Conservation (phyloP, 2,797 vertebrate genomes). For the Etheostoma nigrum region DNA sequence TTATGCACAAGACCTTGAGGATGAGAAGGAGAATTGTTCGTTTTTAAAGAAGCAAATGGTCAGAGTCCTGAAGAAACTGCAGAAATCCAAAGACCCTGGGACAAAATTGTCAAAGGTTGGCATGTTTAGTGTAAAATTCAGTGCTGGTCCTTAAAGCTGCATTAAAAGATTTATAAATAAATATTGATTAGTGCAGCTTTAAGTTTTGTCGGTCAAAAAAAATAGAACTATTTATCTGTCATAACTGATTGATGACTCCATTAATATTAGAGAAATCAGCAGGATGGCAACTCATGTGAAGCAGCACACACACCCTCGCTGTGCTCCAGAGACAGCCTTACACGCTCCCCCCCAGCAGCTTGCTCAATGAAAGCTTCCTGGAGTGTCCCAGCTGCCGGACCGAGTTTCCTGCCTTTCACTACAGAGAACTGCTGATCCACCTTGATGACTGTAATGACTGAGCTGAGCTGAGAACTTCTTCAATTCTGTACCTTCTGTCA, state of each 20-base stretch:
- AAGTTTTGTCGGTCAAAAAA: slow-evolving; percentile 2
- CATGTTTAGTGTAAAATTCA: slow-evolving; percentile 40
- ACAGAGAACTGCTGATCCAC: slow-evolving; percentile 88
- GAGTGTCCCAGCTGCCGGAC: slow-evolving; percentile 88
- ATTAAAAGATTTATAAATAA: slow-evolving; percentile 4
- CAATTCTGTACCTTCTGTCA: slow-evolving; percentile 9
- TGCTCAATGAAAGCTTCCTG: slow-evolving; percentile 88
- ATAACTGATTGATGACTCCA: slow-evolving; percentile 13
- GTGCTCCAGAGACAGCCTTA: not conserved
- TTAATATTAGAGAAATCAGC: slow-evolving; percentile 74
- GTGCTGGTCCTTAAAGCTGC: slow-evolving; percentile 25
- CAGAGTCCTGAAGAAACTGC: slow-evolving; percentile 82
- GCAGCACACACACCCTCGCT: slow-evolving; percentile 29
- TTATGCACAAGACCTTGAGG: slow-evolving; percentile 87
- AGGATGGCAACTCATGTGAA: slow-evolving; percentile 52
- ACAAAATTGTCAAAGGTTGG: slow-evolving; percentile 74
- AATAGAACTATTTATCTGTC: not conserved
- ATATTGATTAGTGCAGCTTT: slow-evolving; percentile 20
- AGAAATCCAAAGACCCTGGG: slow-evolving; percentile 80
- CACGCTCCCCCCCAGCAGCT: slow-evolving; percentile 35
- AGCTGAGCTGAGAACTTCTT: slow-evolving; percentile 1
- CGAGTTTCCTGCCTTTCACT: slow-evolving; percentile 86
- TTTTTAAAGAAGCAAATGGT: slow-evolving; percentile 87
- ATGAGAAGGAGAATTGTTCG: slow-evolving; percentile 86
- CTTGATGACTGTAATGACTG: slow-evolving; percentile 84